Conservation (phyloP, 2,888 invertebrate species). For the Mycogona germanica region DNA sequence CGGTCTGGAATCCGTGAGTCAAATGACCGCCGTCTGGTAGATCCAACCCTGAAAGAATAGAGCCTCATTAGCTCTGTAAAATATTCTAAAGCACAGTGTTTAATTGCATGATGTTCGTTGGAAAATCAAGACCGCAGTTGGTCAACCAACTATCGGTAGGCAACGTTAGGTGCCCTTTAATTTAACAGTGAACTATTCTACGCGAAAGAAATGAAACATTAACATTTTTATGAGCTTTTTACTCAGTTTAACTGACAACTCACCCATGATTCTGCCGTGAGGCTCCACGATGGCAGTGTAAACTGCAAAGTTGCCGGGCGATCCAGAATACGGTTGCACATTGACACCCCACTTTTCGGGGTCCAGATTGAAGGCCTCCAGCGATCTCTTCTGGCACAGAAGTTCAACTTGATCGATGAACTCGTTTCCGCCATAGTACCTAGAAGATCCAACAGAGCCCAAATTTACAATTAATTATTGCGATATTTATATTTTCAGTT, state of each 20-base stretch:
- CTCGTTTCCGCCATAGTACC: conserved; percentile 97
- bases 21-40: conserved; percentile 95
- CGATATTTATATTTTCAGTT: too few species aligned
- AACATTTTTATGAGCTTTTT: not conserved
- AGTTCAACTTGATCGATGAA: conserved; percentile 86
- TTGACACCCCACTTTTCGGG: conserved; percentile 92
- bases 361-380: conserved; percentile 67
- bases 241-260: conserved; percentile 1
- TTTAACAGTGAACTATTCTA: too few species aligned
- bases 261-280: conserved; percentile 85
- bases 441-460: too few species aligned
- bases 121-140: too few species aligned
- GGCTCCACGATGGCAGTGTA: conserved; percentile 84
- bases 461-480: too few species aligned
- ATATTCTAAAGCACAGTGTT: too few species aligned
- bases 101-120: too few species aligned
- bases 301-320: conserved; percentile 93
- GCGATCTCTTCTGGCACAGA: conserved; percentile 72
- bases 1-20: conserved; percentile 81
- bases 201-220: too few species aligned
- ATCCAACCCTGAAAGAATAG: conserved; percentile 54
- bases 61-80: too few species aligned
- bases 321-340: conserved; percentile 93
- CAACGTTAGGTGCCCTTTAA: too few species aligned
- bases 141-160: too few species aligned